Base-by-base conservation (phyloP, 1,140 invertebrate genomes). In the Calycopis cecrops region DNA sequence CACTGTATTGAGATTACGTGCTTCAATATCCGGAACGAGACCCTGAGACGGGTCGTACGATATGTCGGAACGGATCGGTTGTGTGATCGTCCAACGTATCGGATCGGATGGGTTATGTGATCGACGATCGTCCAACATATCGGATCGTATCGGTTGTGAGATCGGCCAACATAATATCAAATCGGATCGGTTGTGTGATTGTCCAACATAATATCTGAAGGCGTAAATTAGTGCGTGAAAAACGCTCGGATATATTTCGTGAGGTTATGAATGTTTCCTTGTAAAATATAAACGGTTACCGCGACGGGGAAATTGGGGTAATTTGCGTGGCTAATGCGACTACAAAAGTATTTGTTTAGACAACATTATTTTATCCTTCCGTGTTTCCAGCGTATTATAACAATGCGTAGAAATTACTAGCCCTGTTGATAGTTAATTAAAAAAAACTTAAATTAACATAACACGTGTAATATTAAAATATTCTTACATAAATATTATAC, bases 1-100 rank as follows among this genome's bases (percentile, higher is more conserved):
- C 69, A 76, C 68, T 77, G 77, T 76, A 79, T 76, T 73, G 73
- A 83, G 79, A 86, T 86, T 82, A 86, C 79, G 83, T 86, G 83
- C 75, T 85, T 71, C 77, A 86, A 86, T 86, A 86, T 86, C 83
- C 83, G 79, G 82, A 66, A 68, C 69, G 70, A 76, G 67, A 48
- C 56, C 59, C 67, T 52, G 62, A 59, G 64, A 63, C 60, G 9
- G 33, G 60, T 69, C 63, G 59, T 28, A 34, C 49, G 58, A 71
- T 6, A 28, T 28, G 21, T 28, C 21, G 21, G 21, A 3, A 28
- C n/a, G n/a, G n/a, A n/a, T 62, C 35, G 18, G 48, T 68, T 50
- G 62, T 14, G 11, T 55, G 48, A 60, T 33, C 16, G 40, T n/a
- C n/a, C n/a, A n/a, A n/a, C n/a, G n/a, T n/a, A n/a, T n/a, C n/a